These are phyloP conservation scores for Prolemur simus DNA, from an alignment of 2,113 vertebrate genomes.

Conservation along the genomic window DNA sequence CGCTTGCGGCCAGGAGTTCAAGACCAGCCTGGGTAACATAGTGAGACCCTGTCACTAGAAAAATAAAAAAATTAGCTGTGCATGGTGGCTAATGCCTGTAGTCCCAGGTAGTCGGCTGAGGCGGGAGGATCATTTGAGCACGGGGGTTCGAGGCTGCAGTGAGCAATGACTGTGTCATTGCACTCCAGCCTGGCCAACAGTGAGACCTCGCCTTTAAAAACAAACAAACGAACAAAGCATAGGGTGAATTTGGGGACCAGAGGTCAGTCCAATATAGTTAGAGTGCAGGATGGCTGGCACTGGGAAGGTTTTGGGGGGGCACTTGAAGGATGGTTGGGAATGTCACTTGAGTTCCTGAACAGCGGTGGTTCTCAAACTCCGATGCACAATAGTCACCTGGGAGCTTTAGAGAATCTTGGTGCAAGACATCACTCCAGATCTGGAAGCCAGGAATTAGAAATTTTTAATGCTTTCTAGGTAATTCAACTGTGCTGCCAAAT, in stretches of 20 bases:
- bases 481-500: not conserved
- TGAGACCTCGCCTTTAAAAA: too few relatives aligned
- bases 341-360: not conserved
- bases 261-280: not conserved
- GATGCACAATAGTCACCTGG: rapidly evolving
- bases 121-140: too few relatives aligned
- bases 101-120: too few relatives aligned
- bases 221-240: not conserved
- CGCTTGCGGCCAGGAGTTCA: too few relatives aligned
- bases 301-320: not conserved
- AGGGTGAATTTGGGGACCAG: not conserved
- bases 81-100: too few relatives aligned
- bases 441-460: not conserved
- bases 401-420: not conserved
- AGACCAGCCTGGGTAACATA: too few relatives aligned
- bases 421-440: not conserved
- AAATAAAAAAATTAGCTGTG: too few relatives aligned
- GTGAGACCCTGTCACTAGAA: too few relatives aligned
- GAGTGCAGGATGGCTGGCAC: not conserved
- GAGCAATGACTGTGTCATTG: too few relatives aligned
- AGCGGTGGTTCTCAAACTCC: not conserved
- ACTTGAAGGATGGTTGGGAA: not conserved
- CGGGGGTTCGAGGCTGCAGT: too few relatives aligned
- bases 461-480: not conserved
- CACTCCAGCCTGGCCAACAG: too few relatives aligned